Percentiles rank a stretch among this genome's conserved stretches.
phyloP scores from a whole-genome alignment of 1,140 invertebrate species.

The Neodiprion fabricii region DNA sequence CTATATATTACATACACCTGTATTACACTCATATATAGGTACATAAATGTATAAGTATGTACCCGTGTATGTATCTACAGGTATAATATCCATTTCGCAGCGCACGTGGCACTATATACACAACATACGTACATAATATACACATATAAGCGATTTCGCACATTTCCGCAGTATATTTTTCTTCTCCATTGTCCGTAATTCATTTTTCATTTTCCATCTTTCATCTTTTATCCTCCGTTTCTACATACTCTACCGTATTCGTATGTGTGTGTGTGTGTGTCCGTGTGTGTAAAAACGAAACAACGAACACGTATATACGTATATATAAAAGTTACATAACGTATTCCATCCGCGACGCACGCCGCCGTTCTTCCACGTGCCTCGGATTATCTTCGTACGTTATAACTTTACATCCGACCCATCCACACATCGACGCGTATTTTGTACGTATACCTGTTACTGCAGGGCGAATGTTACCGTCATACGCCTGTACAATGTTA shows the following conservation, averaged over 20 bases:
- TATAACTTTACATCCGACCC: background rate
- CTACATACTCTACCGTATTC: background rate
- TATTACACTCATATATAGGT: background rate
- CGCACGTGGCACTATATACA: too few relatives aligned
- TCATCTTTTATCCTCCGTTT: background rate
- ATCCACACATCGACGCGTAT: too few relatives aligned
- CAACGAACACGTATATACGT: too few relatives aligned
- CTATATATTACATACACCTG: background rate
- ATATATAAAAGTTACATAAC: constrained; percentile 41
- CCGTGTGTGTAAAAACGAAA: too few relatives aligned
- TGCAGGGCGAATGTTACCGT: too few relatives aligned
- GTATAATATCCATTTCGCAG: constrained; percentile 16
- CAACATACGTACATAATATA: too few relatives aligned
- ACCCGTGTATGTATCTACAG: background rate
- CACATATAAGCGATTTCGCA: too few relatives aligned
- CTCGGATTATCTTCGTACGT: background rate
- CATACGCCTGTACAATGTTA: background rate
- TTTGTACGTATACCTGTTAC: too few relatives aligned
- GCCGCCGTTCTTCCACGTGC: background rate
- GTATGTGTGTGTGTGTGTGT: too few relatives aligned
- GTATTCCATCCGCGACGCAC: constrained; percentile 33
- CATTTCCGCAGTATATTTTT: constrained; percentile 24
- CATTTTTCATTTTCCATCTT: constrained; percentile 27
- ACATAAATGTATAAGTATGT: too few relatives aligned
- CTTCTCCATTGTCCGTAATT: constrained; percentile 41